Evolutionary conservation across 1,140 invertebrate genomes (phyloP), one percentile per base, ranked within the genome.

Genomic region (Melipona quadrifasciata): DNA sequence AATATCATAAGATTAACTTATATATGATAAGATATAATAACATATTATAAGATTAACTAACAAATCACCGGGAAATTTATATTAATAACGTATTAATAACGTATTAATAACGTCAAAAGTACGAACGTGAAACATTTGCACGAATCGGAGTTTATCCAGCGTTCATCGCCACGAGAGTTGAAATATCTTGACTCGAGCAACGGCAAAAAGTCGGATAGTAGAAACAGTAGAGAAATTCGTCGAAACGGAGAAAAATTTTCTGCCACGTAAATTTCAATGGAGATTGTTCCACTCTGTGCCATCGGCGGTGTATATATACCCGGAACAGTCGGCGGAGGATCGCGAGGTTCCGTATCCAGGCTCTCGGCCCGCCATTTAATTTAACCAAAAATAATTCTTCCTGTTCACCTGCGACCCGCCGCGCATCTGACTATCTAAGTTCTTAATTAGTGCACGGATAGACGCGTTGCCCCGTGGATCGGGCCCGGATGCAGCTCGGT

Each of bases 381-480:
- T 72, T 27, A 31, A 58, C 34, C 68, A 47, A 72, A 80, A 71
- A 71, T 80, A 80, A 72, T 57, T 72, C 24, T 51, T 14, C n/a
- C 19, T 19, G 31, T 31, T 67, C 47, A 34, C 31, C 51, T 39
- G 31, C 47, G 8, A n/a, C 51, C 51, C 10, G 4, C 21, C 3
- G 21, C 1, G 47, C 47, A 8, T 27, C 17, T 53, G 31, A 21
- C 19, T 55, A 55, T 16, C 47, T 39, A 47, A 73, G 39, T 65
- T 74, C 70, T 81, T 74, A 81, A 81, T 81, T 81, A 74, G 57
- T n/a, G 39, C 24, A 24, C 47, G 27, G 70, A 81, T 71, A 70
- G 51, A 39, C 34, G 31, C 10, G 67, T 39, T 16, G 77, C 27
- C 8, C 39, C 31, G 31, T 70, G 17, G 78, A 80, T 61, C 77